Base-by-base conservation (phyloP, 2,113 vertebrate species). In the Acrocephalus arundinaceus region DNA sequence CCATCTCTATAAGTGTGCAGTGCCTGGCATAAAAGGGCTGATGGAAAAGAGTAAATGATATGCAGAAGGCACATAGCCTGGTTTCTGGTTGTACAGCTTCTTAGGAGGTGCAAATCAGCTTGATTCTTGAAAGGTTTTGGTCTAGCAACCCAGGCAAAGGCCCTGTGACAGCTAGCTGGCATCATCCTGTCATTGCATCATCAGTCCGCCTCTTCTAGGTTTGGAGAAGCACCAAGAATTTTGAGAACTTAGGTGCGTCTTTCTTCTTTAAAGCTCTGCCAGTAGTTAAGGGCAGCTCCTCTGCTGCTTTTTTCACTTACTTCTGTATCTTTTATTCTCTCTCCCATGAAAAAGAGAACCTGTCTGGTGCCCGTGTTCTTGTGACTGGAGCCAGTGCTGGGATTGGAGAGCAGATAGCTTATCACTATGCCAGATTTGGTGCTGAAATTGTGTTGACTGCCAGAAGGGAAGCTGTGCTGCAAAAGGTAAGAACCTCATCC, bases 351-450 rank as follows among this genome's bases (percentile, higher is more conserved):
- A 85, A 73, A 96, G 99, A 98, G 49, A 97, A 96, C 48, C 97
- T 99, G 76, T 97, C 94, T 72, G 98, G 98, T 20, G 97, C 98
- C 66, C 97, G 97, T 3, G 98, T 99, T 11, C 93, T 99, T 39
- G 97, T 99, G 95, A 99, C 98, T 1, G 98, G 98, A 45, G 98
- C 98, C 94, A 99, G 98, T 49, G 97, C 97, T 20, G 99, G 99
- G 8, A 98, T 99, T 13, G 98, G 98, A 10, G 98, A 99, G 91
- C 98, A 99, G 97, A 97, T 99, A 85, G 98, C 98, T 0, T 99
- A 99, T 90, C 98, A 98, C 71, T 99, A 98, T 17, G 98, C 98
- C 22, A 95, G 96, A 13, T 98, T 98, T 57, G 98, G 98, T 45
- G 98, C 98, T 41, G 97, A 98, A 68, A 95, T 99, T 27, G 98